Evolutionary conservation across 2,888 invertebrate species (phyloP).

Genomic region (Lissonota sp.): DNA sequence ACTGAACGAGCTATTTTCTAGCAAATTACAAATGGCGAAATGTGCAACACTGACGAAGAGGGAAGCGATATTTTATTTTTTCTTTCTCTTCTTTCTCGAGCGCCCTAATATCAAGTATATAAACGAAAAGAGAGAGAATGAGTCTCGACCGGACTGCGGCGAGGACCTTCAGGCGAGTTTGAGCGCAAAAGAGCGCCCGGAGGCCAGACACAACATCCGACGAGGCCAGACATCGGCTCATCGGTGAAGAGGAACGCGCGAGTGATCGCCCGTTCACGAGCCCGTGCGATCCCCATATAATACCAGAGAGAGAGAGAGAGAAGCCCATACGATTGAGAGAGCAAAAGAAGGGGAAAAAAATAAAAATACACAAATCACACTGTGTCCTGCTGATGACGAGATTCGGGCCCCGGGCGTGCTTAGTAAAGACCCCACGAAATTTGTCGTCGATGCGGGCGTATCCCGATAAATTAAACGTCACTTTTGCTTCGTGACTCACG

Average conservation of each 20-base stretch:
- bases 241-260: constrained; percentile 48
- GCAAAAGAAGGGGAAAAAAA: constrained; percentile 9
- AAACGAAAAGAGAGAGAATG: constrained; percentile 13
- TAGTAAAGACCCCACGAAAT: constrained; percentile 31
- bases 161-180: constrained; percentile 63
- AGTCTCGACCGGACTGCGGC: constrained; percentile 54
- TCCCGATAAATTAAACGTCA: constrained; percentile 47
- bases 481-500: constrained; percentile 30
- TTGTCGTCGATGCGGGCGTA: constrained; percentile 62
- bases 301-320: constrained; percentile 2
- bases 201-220: constrained; percentile 72
- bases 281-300: constrained; percentile 56
- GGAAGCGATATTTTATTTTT: background rate
- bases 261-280: constrained; percentile 41
- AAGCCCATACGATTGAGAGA: constrained; percentile 26
- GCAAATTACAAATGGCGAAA: too few species aligned
- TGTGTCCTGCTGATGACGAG: constrained; percentile 39
- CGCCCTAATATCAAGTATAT: background rate
- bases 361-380: background rate
- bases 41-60: too few species aligned
- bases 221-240: constrained; percentile 67
- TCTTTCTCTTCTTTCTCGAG: background rate
- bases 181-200: constrained; percentile 40
- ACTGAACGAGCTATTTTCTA: too few species aligned
- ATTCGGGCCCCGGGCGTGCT: constrained; percentile 28